Conservation (phyloP, 2,797 vertebrate genomes). For the Pangasius djambal region DNA sequence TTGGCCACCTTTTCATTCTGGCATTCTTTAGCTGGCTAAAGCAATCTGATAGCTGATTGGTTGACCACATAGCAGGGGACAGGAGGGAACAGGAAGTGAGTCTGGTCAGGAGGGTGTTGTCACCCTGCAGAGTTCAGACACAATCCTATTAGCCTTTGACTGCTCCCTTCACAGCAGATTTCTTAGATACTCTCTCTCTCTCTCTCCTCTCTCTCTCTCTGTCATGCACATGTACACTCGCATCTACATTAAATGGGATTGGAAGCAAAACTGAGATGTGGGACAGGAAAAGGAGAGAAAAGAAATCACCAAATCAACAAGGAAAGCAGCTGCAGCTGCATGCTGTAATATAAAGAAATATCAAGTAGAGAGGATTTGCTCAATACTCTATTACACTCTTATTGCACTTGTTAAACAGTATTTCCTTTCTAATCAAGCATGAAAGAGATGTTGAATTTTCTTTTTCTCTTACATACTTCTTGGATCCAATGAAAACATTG, state of each 20-base stretch:
- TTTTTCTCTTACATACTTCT: slow-evolving; percentile 38
- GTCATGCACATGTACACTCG: not conserved
- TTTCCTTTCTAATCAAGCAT: slow-evolving; percentile 48
- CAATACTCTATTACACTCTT: slow-evolving; percentile 41
- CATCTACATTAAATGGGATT: not conserved
- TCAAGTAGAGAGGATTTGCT: slow-evolving; percentile 41
- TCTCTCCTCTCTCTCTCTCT: not conserved
- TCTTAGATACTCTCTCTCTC: slow-evolving; percentile 6
- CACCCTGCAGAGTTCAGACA: slow-evolving; percentile 41
- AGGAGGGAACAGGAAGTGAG: slow-evolving; percentile 47
- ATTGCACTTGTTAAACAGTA: slow-evolving; percentile 46
- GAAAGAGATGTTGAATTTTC: slow-evolving; percentile 35
- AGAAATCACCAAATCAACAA: slow-evolving; percentile 7
- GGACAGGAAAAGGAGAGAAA: slow-evolving; percentile 14
- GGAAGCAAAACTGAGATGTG: not conserved
- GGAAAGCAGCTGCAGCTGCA: slow-evolving; percentile 12
- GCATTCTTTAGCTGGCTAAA: slow-evolving; percentile 49
- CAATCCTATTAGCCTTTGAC: slow-evolving; percentile 56
- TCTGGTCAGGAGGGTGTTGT: slow-evolving; percentile 48
- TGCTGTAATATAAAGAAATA: slow-evolving; percentile 30
- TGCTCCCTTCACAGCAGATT: slow-evolving; percentile 45
- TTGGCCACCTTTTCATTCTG: slow-evolving; percentile 23
- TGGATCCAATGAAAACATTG: slow-evolving; percentile 46
- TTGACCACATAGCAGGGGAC: slow-evolving; percentile 45
- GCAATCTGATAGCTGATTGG: slow-evolving; percentile 56